Evolutionary conservation across 2,113 vertebrate genomes (phyloP).

Genomic region (Tringa solitaria): DNA sequence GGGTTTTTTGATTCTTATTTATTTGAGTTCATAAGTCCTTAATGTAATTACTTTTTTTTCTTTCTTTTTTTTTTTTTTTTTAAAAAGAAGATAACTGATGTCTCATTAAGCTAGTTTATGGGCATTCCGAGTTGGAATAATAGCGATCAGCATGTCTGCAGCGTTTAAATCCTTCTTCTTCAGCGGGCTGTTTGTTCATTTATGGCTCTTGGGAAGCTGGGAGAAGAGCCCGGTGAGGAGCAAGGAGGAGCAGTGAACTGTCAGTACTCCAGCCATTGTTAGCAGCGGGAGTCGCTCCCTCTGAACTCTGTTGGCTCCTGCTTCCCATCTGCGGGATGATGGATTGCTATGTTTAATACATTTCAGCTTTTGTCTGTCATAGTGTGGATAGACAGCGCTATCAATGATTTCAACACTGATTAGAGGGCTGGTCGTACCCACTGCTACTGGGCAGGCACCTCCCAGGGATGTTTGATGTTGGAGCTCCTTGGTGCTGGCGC

Average conservation of each 20-base stretch:
- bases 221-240: constrained; percentile 58
- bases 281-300: constrained; percentile 78
- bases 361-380: constrained; percentile 88
- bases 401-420: constrained; percentile 79
- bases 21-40: background rate
- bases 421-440: constrained; percentile 66
- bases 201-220: constrained; percentile 62
- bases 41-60: background rate
- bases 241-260: constrained; percentile 66
- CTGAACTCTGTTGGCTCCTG: constrained; percentile 82
- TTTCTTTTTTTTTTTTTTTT: background rate
- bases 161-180: constrained; percentile 59
- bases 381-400: constrained; percentile 80
- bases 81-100: background rate
- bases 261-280: constrained; percentile 78
- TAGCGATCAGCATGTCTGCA: constrained; percentile 31
- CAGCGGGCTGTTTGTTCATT: constrained; percentile 64
- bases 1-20: background rate
- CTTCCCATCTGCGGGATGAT: constrained; percentile 84
- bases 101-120: background rate
- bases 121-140: background rate
- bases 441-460: constrained; percentile 71
- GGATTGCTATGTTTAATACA: constrained; percentile 86
- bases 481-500: background rate
- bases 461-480: constrained; percentile 61